Percentiles rank a stretch among this genome's conserved stretches.
These are phyloP conservation scores for Mayetiola destructor DNA, from an alignment of 2,888 invertebrate genomes.

Conservation along the genomic window DNA sequence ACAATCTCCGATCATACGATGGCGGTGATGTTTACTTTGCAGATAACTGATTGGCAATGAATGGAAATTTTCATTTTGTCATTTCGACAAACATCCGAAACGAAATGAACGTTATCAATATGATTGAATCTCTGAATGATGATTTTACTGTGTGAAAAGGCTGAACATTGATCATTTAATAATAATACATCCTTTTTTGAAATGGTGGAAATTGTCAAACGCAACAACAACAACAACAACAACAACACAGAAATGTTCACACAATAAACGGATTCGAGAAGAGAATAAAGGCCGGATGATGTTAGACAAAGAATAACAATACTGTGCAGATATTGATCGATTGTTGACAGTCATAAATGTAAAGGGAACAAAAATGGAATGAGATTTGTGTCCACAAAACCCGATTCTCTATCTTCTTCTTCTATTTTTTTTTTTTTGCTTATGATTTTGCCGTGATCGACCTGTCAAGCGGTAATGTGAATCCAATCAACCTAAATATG, in stretches of 20 bases:
- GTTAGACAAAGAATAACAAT: not conserved
- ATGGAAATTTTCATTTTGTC: not conserved
- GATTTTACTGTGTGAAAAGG: not conserved
- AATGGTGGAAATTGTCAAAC: not conserved
- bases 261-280: not conserved
- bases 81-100: not conserved
- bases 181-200: no score
- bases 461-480: not conserved
- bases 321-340: not conserved
- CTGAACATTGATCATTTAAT: not conserved
- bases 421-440: no score
- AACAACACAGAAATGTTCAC: not conserved
- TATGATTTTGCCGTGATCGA: not conserved
- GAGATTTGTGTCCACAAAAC: conserved; percentile 12
- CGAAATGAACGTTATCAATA: not conserved
- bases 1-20: no score
- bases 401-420: no score
- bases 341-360: not conserved
- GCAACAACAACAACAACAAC: no score
- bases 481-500: not conserved
- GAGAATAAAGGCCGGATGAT: not conserved
- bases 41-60: not conserved
- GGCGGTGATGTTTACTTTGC: not conserved
- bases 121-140: not conserved
- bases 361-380: not conserved